Conservation (phyloP, 1,140 invertebrate species). For the Aphidius ervi region DNA sequence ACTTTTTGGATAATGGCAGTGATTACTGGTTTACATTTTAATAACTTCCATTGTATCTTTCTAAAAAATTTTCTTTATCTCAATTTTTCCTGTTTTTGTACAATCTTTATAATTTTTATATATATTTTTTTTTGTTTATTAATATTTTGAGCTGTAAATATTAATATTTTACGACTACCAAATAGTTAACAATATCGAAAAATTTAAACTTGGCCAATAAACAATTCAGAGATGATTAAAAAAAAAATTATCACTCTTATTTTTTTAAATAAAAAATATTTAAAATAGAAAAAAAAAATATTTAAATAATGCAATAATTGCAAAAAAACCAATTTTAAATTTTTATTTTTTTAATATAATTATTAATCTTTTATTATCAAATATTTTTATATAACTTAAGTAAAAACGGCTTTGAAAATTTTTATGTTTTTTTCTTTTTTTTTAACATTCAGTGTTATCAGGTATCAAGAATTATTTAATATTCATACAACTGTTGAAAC, state of each 20-base stretch:
- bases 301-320: slow-evolving; percentile 21
- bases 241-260: no score
- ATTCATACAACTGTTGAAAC: no score
- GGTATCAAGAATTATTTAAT: no score
- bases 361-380: background rate
- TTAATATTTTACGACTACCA: background rate
- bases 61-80: slow-evolving; percentile 2
- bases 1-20: no score
- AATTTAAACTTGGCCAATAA: slow-evolving; percentile 11
- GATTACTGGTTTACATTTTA: background rate
- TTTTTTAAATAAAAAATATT: no score
- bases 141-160: background rate
- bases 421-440: background rate
- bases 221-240: slow-evolving; percentile 3
- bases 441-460: no score
- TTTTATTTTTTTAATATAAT: slow-evolving; percentile 9
- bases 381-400: background rate
- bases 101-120: slow-evolving; percentile 2
- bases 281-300: no score
- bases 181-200: slow-evolving; percentile 12
- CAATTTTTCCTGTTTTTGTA: slow-evolving; percentile 5
- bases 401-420: no score
- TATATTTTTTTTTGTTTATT: background rate
- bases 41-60: background rate
- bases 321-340: slow-evolving; percentile 1